Evolutionary conservation across 53 echinoderm and acorn worm genomes (phyloP), one percentile per base, ranked within the genome.

Genomic region (Pentamera pediparva): DNA sequence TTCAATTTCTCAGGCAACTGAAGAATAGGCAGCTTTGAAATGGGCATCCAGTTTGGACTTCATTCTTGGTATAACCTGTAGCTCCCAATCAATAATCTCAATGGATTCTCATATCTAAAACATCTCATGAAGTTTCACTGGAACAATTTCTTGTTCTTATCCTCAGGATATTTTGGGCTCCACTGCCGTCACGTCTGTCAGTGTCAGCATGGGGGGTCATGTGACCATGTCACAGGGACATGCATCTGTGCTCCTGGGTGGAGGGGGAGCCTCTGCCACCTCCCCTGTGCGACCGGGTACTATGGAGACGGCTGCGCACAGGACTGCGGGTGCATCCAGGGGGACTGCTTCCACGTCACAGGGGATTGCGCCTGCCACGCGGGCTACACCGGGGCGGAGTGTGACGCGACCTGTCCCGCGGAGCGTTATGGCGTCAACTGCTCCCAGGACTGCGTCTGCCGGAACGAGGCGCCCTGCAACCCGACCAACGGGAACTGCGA

Each of bases 161-260:
- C n/a, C n/a, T n/a, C n/a, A n/a, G 87, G 84, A 3, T 74, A 52
- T 45, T 87, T 77, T 48, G 92, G 92, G 11, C 54, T 21, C 25
- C 52, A 59, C 6, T 92, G 92, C 31, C 49, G 47, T 4, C 69
- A 61, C 18, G 51, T 37, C 30, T 92, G 92, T 37, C 76, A 39
- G 20, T 92, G 92, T 82, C 39, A 70, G 50, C 75, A 93, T 45
- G 93, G 72, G 0, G 93, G 75, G 2, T 21, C 25, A 32, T 93
- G 93, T 48, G 56, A 87, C 47, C 78, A 28, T 43, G 6, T 70
- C 48, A 33, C 33, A 2, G 84, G 89, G 55, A 28, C 55, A 9
- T 89, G 89, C 32, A 31, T 48, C n/a, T 89, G 89, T 30, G 7
- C 53, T 10, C 25, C 40, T 48, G 89, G 89, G 5, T 86, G 89